Percentiles rank a stretch among this genome's conserved stretches.
Conservation (phyloP, 1,140 invertebrate genomes). For the Campodea augens region DNA sequence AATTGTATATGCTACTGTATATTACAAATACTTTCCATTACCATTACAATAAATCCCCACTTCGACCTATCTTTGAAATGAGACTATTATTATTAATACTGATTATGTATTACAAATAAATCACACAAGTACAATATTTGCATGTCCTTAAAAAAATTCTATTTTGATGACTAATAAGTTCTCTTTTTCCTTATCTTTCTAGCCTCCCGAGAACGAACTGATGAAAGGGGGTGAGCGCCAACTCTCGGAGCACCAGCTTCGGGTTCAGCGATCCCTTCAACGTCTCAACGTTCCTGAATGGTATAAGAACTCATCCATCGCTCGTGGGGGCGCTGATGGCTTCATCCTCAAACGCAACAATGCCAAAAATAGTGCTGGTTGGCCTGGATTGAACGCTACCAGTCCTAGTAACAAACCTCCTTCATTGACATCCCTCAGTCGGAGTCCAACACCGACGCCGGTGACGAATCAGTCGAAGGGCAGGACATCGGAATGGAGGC, state of each 20-base stretch:
- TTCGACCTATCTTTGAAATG: no score
- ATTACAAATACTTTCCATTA: no score
- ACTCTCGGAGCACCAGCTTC: slow-evolving; percentile 74
- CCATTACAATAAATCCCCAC: no score
- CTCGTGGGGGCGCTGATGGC: slow-evolving; percentile 31
- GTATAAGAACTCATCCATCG: slow-evolving; percentile 61
- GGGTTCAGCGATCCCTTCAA: slow-evolving; percentile 77
- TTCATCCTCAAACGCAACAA: slow-evolving; percentile 8
- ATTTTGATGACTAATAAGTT: no score
- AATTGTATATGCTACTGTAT: no score
- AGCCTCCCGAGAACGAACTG: slow-evolving; percentile 83
- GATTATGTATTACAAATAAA: no score
- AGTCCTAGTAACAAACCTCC: slow-evolving; percentile 3
- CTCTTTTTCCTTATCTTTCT: no score
- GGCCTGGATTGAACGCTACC: slow-evolving; percentile 12
- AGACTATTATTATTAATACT: no score
- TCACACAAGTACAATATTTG: no score
- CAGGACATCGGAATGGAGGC: slow-evolving; percentile 8
- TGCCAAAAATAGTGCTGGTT: slow-evolving; percentile 20
- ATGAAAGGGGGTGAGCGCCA: slow-evolving; percentile 56
- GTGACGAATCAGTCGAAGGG: slow-evolving; percentile 11
- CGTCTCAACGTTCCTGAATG: slow-evolving; percentile 86
- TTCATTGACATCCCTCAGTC: slow-evolving; percentile 20
- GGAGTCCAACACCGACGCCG: slow-evolving; percentile 29
- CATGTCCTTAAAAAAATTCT: no score